phyloP scores from a whole-genome alignment of 2,797 vertebrate genomes.

The Gallinago nigripennis region DNA sequence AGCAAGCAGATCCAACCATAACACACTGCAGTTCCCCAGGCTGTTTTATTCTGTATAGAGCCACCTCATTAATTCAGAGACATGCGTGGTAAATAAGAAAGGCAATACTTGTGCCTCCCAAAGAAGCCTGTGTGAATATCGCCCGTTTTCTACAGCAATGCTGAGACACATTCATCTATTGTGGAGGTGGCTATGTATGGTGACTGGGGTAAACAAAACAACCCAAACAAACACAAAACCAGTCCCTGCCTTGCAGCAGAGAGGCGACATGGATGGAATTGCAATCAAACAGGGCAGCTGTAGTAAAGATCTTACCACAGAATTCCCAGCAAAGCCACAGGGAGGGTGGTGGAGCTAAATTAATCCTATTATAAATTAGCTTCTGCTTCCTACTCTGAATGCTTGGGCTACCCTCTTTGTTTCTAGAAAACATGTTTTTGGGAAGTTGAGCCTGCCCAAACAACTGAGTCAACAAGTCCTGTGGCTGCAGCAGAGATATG shows the following conservation, averaged over 20 bases:
- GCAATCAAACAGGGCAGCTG: background rate
- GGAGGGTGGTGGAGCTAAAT: background rate
- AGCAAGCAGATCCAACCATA: background rate
- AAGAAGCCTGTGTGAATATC: background rate
- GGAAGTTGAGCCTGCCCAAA: background rate
- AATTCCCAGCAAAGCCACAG: background rate
- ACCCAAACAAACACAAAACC: background rate
- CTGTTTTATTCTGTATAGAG: background rate
- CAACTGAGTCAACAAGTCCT: background rate
- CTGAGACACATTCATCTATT: background rate
- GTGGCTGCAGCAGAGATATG: background rate
- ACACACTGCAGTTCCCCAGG: background rate
- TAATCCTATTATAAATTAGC: conserved; percentile 52
- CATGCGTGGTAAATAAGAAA: background rate
- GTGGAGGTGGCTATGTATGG: background rate
- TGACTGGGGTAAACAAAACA: background rate
- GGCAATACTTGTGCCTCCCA: background rate
- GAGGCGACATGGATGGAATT: background rate
- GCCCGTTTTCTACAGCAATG: rapidly evolving
- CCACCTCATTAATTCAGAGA: background rate
- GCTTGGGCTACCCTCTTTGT: background rate
- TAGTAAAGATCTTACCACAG: background rate
- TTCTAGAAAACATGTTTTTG: conserved; percentile 37
- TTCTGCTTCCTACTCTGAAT: conserved; percentile 11
- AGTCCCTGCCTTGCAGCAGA: conserved; percentile 6